These are phyloP conservation scores for Andrena haemorrhoa DNA, from an alignment of 2,888 invertebrate species.

Conservation along the genomic window DNA sequence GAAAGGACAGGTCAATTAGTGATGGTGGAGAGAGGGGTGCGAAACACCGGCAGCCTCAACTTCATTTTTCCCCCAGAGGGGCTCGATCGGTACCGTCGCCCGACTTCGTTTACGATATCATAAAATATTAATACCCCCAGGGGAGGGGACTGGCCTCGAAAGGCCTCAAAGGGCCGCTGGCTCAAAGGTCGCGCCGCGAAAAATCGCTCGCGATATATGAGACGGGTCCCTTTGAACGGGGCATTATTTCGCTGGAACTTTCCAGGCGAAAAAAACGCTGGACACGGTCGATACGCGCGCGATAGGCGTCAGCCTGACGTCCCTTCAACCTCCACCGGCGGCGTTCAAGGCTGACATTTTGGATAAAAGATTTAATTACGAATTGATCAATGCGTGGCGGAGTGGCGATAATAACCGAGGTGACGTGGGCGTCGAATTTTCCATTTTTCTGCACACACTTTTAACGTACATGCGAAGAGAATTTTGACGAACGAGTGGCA, in stretches of 20 bases:
- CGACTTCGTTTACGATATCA: constrained; percentile 61
- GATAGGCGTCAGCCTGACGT: constrained; percentile 12
- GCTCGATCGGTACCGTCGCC: constrained; percentile 24
- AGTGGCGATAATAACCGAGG: too few relatives aligned
- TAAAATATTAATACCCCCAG: constrained; percentile 63
- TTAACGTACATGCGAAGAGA: too few relatives aligned
- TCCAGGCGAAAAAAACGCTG: constrained; percentile 4
- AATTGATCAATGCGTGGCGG: constrained; percentile 12
- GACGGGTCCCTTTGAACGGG: constrained; percentile 49
- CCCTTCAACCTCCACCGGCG: not conserved
- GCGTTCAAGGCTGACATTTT: not conserved
- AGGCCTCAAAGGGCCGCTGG: constrained; percentile 58
- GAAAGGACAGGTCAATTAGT: constrained; percentile 59
- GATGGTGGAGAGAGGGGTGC: constrained; percentile 6
- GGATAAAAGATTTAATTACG: constrained; percentile 19
- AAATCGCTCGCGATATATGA: constrained; percentile 43
- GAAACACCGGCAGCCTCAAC: constrained; percentile 1
- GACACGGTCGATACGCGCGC: not conserved
- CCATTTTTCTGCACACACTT: too few relatives aligned
- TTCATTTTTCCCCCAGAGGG: constrained; percentile 32
- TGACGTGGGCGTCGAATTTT: too few relatives aligned
- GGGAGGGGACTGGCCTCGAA: not conserved
- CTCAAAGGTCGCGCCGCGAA: constrained; percentile 55
- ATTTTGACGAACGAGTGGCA: too few relatives aligned
- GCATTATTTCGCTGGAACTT: constrained; percentile 39